These are phyloP conservation scores for Luffia ferchaultella DNA, from an alignment of 2,888 invertebrate species.

Conservation along the genomic window DNA sequence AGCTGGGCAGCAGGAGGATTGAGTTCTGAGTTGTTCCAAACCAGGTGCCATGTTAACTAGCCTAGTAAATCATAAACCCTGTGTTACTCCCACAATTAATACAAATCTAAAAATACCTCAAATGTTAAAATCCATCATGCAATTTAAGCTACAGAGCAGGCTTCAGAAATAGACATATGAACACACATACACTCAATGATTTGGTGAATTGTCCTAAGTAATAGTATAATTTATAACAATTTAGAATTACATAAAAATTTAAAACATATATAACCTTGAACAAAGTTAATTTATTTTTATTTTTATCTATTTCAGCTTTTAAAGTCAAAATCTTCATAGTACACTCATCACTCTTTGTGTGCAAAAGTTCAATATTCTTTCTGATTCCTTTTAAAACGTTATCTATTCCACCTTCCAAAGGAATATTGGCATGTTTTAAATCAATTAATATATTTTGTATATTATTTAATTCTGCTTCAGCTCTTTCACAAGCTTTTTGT, in stretches of 20 bases:
- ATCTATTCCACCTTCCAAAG: constrained; percentile 25
- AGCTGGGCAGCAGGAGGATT: too few relatives aligned
- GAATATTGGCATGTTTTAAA: constrained; percentile 24
- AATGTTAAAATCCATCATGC: too few relatives aligned
- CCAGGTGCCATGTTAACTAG: too few relatives aligned
- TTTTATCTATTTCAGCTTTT: constrained; percentile 45
- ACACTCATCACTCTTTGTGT: constrained; percentile 45
- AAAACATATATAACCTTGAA: not conserved
- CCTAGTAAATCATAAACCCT: too few relatives aligned
- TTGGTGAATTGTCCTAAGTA: not conserved
- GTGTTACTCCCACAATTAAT: too few relatives aligned
- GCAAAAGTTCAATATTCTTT: constrained; percentile 32
- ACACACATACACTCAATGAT: not conserved
- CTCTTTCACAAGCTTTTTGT: constrained; percentile 40
- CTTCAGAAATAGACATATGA: too few relatives aligned
- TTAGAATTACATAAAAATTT: not conserved
- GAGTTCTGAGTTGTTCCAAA: too few relatives aligned
- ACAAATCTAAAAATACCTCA: too few relatives aligned
- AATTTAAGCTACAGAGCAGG: too few relatives aligned
- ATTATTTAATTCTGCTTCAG: constrained; percentile 57
- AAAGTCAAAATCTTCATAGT: constrained; percentile 42
- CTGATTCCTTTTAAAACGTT: constrained; percentile 42
- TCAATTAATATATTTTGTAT: constrained; percentile 45
- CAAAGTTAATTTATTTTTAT: constrained; percentile 18
- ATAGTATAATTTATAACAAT: not conserved